Percentiles rank a stretch among this genome's conserved stretches.
phyloP scores from a whole-genome alignment of 2,113 vertebrate genomes.

The Stegastes partitus region DNA sequence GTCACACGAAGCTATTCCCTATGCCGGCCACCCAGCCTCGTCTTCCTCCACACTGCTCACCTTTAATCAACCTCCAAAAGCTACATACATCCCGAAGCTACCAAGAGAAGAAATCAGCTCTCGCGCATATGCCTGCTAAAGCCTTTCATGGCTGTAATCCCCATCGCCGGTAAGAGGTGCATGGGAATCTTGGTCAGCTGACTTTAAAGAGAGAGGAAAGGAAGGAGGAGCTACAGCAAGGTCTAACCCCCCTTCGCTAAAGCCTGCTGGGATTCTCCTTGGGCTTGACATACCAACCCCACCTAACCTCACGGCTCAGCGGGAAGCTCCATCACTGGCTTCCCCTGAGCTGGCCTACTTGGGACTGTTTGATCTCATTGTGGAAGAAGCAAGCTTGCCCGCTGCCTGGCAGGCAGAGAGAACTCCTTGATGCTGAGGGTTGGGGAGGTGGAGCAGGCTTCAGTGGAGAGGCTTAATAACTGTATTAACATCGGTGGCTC shows the following conservation, averaged over 20 bases:
- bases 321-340: slow-evolving; percentile 72
- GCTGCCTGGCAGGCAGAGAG: slow-evolving; percentile 76
- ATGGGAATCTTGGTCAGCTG: slow-evolving; percentile 79
- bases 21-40: slow-evolving; percentile 15
- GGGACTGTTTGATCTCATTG: slow-evolving; percentile 83
- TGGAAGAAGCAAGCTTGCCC: slow-evolving; percentile 65
- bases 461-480: slow-evolving; percentile 84
- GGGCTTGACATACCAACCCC: slow-evolving; percentile 72
- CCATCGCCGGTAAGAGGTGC: slow-evolving; percentile 56
- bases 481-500: slow-evolving; percentile 80
- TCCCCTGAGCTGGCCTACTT: slow-evolving; percentile 79
- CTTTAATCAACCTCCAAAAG: slow-evolving; percentile 55
- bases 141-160: slow-evolving; percentile 69
- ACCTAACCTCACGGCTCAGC: slow-evolving; percentile 69
- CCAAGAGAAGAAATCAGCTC: slow-evolving; percentile 32
- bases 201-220: slow-evolving; percentile 59
- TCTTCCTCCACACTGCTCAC: slow-evolving; percentile 39
- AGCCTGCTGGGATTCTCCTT: slow-evolving; percentile 76
- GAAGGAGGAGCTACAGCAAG: slow-evolving; percentile 34
- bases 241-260: slow-evolving; percentile 42
- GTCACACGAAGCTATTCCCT: not conserved
- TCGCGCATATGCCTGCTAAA: slow-evolving; percentile 42
- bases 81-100: slow-evolving; percentile 41
- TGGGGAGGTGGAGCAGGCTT: slow-evolving; percentile 78
- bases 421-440: slow-evolving; percentile 78